These are phyloP conservation scores for Dione vanillae DNA, from an alignment of 2,888 invertebrate species.

Conservation along the genomic window DNA sequence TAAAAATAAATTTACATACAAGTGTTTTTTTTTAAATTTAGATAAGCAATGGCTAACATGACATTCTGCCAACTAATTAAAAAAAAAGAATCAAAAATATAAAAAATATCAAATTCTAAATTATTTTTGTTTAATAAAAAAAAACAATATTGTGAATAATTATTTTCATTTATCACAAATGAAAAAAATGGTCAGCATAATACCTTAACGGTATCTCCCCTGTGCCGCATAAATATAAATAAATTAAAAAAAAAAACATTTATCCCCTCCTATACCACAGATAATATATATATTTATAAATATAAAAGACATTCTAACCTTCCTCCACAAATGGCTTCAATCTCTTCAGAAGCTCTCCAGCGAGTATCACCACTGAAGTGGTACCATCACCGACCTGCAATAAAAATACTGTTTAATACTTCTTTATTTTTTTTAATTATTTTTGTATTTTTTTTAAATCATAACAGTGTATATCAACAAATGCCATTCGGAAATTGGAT, in stretches of 20 bases:
- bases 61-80: too few relatives aligned
- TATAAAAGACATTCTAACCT: slow-evolving; percentile 72
- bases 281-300: neutral
- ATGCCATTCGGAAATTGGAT: slow-evolving; percentile 71
- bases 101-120: too few relatives aligned
- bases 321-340: slow-evolving; percentile 98
- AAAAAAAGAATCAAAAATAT: too few relatives aligned
- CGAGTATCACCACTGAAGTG: slow-evolving; percentile 97
- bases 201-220: too few relatives aligned
- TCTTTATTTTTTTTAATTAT: neutral
- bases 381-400: slow-evolving; percentile 98
- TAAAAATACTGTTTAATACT: neutral
- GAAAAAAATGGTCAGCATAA: too few relatives aligned
- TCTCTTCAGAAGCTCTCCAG: slow-evolving; percentile 97
- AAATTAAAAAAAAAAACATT: too few relatives aligned
- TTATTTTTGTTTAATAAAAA: too few relatives aligned
- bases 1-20: neutral
- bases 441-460: slow-evolving; percentile 18
- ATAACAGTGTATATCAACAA: slow-evolving; percentile 54
- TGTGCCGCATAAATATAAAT: too few relatives aligned
- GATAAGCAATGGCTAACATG: neutral
- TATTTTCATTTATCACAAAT: too few relatives aligned
- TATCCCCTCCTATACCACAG: too few relatives aligned
- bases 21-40: neutral
- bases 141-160: too few relatives aligned